Evolutionary conservation across 2,113 vertebrate species (phyloP).

Genomic region (Bubo bubo): DNA sequence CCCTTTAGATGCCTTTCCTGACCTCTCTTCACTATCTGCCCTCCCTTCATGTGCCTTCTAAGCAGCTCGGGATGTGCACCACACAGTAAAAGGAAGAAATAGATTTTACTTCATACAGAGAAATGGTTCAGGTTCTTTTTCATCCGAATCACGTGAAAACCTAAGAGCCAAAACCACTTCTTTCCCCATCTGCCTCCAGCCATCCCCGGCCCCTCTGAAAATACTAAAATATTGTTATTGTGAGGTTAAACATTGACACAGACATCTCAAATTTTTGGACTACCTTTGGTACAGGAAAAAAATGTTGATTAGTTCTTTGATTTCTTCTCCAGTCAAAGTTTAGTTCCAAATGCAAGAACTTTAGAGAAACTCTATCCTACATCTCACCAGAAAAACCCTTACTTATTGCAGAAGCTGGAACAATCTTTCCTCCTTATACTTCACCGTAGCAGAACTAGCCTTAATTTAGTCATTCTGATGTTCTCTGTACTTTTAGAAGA

Average conservation of each 20-base stretch:
- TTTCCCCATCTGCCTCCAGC: neutral
- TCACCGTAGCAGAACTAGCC: neutral
- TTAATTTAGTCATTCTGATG: neutral
- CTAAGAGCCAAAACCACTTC: neutral
- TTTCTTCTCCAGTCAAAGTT: neutral
- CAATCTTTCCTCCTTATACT: neutral
- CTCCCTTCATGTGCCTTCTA: constrained; percentile 10
- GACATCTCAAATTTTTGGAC: neutral
- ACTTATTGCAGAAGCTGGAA: neutral
- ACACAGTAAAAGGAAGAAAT: neutral
- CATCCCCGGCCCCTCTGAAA: neutral
- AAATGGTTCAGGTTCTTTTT: neutral
- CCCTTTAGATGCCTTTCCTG: constrained; percentile 14
- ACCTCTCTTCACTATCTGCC: neutral
- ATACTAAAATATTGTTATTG: neutral
- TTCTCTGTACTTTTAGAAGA: neutral
- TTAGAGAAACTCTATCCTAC: neutral
- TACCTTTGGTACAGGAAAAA: neutral
- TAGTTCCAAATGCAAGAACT: neutral
- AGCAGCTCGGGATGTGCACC: neutral
- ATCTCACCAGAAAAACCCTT: neutral
- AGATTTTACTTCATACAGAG: neutral
- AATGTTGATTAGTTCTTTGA: neutral
- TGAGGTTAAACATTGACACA: neutral
- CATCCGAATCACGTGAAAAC: neutral